phyloP scores from a whole-genome alignment of 2,113 vertebrate species.

The Sisor rabdophorus region DNA sequence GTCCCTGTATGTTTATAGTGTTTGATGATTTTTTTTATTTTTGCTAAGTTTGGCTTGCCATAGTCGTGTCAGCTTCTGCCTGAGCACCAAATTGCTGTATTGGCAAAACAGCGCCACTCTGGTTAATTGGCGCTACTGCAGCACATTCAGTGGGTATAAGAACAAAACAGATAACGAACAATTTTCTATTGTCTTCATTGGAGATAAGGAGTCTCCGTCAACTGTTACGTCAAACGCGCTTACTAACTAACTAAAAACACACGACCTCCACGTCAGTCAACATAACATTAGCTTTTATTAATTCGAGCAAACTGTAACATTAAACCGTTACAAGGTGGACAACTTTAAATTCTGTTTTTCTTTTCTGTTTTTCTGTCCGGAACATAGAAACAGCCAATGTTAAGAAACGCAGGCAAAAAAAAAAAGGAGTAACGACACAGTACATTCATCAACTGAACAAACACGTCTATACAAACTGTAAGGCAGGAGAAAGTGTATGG shows the following conservation, averaged over 20 bases:
- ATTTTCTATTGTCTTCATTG: not conserved
- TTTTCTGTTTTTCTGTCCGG: constrained; percentile 46
- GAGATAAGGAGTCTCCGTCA: not conserved
- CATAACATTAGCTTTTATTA: constrained; percentile 87
- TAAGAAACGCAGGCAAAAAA: constrained; percentile 95
- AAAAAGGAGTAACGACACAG: constrained; percentile 92
- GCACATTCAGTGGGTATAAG: too few relatives aligned
- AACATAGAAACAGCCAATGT: constrained; percentile 84
- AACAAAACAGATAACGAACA: too few relatives aligned
- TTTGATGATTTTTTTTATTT: not conserved
- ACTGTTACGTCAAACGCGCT: too few relatives aligned
- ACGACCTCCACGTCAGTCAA: constrained; percentile 47
- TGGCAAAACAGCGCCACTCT: not conserved
- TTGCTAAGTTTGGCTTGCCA: too few relatives aligned
- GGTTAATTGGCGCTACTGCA: too few relatives aligned
- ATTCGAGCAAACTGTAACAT: constrained; percentile 92
- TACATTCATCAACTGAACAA: constrained; percentile 90
- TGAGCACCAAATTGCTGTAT: not conserved
- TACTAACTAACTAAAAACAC: not conserved
- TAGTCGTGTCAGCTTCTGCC: too few relatives aligned
- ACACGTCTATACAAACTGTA: constrained; percentile 81
- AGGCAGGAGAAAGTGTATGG: constrained; percentile 66
- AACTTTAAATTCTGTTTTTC: constrained; percentile 76
- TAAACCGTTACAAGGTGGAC: constrained; percentile 91
- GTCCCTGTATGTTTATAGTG: not conserved